phyloP scores from a whole-genome alignment of 2,113 vertebrate genomes.

The Menidia beryllina region DNA sequence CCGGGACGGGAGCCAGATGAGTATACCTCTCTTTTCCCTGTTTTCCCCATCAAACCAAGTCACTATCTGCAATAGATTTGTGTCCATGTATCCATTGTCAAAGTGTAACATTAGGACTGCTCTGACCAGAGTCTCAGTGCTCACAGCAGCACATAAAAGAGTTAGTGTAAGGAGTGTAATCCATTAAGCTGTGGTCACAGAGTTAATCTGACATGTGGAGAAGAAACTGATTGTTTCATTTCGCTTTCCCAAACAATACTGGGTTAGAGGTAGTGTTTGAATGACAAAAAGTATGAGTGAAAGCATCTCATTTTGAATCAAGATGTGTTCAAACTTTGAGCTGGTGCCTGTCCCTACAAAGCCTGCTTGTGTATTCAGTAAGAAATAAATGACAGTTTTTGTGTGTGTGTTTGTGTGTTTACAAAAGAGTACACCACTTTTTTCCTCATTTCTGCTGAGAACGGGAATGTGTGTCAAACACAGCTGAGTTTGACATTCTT shows the following conservation, averaged over 20 bases:
- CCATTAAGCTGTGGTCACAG: slow-evolving; percentile 1
- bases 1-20: slow-evolving; percentile 69
- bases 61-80: slow-evolving; percentile 70
- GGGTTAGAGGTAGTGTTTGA: not conserved
- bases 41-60: slow-evolving; percentile 55
- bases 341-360: slow-evolving; percentile 9
- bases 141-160: not conserved
- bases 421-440: slow-evolving; percentile 51
- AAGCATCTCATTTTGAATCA: not conserved
- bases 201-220: slow-evolving; percentile 8
- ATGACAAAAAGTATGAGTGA: not conserved
- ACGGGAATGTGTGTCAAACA: slow-evolving; percentile 77
- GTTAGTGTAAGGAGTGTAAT: not conserved
- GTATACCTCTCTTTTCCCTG: slow-evolving; percentile 65
- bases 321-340: slow-evolving; percentile 10
- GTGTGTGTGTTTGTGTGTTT: slow-evolving; percentile 68
- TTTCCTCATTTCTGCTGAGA: slow-evolving; percentile 75
- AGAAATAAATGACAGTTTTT: slow-evolving; percentile 64
- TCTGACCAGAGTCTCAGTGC: not conserved
- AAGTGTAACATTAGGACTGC: slow-evolving; percentile 5
- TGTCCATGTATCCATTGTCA: not conserved
- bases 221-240: slow-evolving; percentile 10
- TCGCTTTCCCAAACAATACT: slow-evolving; percentile 1
- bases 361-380: slow-evolving; percentile 57
- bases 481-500: slow-evolving; percentile 68